Base-by-base conservation (phyloP, 2,113 vertebrate genomes). In the Archilochus colubris region DNA sequence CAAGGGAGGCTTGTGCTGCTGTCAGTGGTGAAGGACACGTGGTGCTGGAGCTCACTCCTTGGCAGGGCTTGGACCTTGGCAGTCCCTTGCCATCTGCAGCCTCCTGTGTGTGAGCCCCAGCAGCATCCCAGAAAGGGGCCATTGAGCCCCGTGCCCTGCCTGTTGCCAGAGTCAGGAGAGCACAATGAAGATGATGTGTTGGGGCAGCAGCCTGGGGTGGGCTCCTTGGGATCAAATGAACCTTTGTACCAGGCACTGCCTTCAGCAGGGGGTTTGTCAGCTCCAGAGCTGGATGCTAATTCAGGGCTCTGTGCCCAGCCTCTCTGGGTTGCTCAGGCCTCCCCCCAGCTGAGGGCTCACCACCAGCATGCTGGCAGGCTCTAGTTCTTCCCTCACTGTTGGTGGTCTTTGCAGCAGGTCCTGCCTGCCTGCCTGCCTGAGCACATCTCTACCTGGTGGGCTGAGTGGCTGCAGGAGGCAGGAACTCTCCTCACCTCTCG, bases 221-320 rank as follows among this genome's bases (percentile, higher is more conserved):
- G 75, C 84, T 94, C 31, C 24, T 38, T 2, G 0, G 63, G 66
- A 95, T 93, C 84, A 94, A 70, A 82, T 6, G 58, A 55, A 43
- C 67, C 72, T 87, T 95, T 94, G 87, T 89, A 43, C 7, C 31
- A 14, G n/a, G 66, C 9, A 0, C 74, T 64, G 93, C 77, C 31
- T 19, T 40, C 36, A 9, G 64, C 13, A 6, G 76, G 94, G 91
- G 69, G 91, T 88, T 91, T 89, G 93, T 94, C 86, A 74, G 94
- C 86, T 78, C 69, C 62, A 72, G 90, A 33, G 85, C 75, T 30
- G 80, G 75, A 11, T 62, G 77, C 59, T 62, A 38, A 46, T 2
- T 10, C 12, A 8, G 86, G 80, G 77, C 81, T 30, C 61, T 13
- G 48, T 72, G 94, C 77, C 88, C 88, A 74, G 61, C 86, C 53